Conservation (phyloP, 2,888 invertebrate genomes). For the Caenorhabditis japonica region DNA sequence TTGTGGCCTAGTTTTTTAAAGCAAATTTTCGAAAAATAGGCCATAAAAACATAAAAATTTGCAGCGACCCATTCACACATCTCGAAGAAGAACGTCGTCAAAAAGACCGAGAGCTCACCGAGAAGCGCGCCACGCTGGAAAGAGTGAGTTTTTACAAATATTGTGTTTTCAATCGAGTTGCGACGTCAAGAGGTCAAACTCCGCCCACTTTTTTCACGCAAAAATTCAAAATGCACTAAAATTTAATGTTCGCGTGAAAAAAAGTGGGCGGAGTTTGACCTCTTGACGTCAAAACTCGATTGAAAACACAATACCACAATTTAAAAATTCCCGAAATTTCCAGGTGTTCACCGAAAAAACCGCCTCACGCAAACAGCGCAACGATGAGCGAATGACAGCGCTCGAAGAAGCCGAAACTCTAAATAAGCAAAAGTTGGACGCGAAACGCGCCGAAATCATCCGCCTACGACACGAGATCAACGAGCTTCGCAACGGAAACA, state of each 20-base stretch:
- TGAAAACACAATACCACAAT: no score
- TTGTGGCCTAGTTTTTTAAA: no score
- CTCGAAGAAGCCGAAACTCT: slow-evolving; percentile 23
- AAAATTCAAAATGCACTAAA: no score
- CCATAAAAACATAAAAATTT: no score
- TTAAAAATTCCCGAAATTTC: no score
- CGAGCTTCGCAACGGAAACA: slow-evolving; percentile 46
- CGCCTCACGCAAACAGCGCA: slow-evolving; percentile 30
- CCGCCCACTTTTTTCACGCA: no score
- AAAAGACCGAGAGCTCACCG: slow-evolving; percentile 90
- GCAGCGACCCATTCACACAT: slow-evolving; percentile 95
- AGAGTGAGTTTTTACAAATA: slow-evolving; percentile 81
- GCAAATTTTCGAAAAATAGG: no score
- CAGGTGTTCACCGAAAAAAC: slow-evolving; percentile 53
- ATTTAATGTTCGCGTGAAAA: no score
- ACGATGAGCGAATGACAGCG: slow-evolving; percentile 29
- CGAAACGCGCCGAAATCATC: slow-evolving; percentile 45
- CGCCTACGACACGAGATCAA: slow-evolving; percentile 45
- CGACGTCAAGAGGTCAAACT: no score
- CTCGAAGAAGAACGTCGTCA: slow-evolving; percentile 97
- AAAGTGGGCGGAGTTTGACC: no score
- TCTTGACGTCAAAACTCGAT: no score
- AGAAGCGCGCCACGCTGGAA: slow-evolving; percentile 99
- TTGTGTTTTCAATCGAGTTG: no score
- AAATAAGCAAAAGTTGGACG: slow-evolving; percentile 41